Percentiles rank a stretch among this genome's conserved stretches.
Conservation (phyloP, 2,888 invertebrate genomes). For the Diaphora mendica region DNA sequence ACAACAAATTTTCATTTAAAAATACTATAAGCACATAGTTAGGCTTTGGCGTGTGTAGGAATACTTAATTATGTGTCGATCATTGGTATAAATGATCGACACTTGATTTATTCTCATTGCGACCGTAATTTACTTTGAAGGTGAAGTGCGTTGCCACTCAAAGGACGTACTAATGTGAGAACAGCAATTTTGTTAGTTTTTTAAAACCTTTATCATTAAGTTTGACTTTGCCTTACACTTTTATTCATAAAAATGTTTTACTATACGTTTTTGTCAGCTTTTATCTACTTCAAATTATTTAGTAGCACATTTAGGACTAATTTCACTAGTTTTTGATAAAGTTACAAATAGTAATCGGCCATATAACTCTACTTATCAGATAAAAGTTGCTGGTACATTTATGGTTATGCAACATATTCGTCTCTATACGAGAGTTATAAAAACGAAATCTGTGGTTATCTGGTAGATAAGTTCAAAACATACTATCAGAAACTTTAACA, state of each 20-base stretch:
- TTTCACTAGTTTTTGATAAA: too few relatives aligned
- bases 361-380: too few relatives aligned
- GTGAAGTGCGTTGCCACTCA: conserved; percentile 13
- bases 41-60: conserved; percentile 18
- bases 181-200: neutral
- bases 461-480: too few relatives aligned
- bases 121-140: conserved; percentile 19
- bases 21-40: conserved; percentile 5
- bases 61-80: conserved; percentile 24
- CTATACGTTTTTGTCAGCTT: too few relatives aligned
- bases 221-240: neutral
- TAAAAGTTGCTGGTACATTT: too few relatives aligned
- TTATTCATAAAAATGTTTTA: neutral
- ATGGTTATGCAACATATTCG: too few relatives aligned
- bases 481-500: too few relatives aligned
- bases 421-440: too few relatives aligned
- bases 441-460: too few relatives aligned
- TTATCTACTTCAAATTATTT: neutral
- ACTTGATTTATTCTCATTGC: conserved; percentile 23
- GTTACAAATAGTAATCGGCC: too few relatives aligned
- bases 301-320: too few relatives aligned
- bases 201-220: neutral
- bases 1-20: neutral
- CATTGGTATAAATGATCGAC: conserved; percentile 17
- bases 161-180: conserved; percentile 6